Conservation (phyloP, 2,888 invertebrate species). For the Podotricha telesiphe region DNA sequence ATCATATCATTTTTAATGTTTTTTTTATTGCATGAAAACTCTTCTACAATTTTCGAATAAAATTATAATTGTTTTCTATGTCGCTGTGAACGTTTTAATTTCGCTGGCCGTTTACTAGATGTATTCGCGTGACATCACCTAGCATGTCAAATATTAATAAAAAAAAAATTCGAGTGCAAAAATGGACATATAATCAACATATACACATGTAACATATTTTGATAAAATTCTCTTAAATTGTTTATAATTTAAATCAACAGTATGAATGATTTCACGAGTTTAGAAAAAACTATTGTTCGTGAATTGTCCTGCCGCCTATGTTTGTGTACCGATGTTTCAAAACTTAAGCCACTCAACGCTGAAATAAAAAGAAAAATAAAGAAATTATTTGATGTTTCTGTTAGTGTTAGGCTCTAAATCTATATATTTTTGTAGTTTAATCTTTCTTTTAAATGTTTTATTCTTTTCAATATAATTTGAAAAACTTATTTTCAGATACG, state of each 20-base stretch:
- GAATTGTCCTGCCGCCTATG: slow-evolving; percentile 77
- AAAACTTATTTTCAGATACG: slow-evolving; percentile 58
- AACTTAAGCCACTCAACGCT: slow-evolving; percentile 72
- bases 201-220: slow-evolving; percentile 41
- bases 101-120: slow-evolving; percentile 20
- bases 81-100: neutral
- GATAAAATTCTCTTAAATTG: slow-evolving; percentile 28
- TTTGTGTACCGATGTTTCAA: slow-evolving; percentile 74
- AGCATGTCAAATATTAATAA: slow-evolving; percentile 57
- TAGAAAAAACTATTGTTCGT: slow-evolving; percentile 76
- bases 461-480: neutral
- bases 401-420: slow-evolving; percentile 50
- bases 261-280: slow-evolving; percentile 74
- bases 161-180: slow-evolving; percentile 59
- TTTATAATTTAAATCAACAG: slow-evolving; percentile 48
- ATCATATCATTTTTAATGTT: neutral
- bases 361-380: slow-evolving; percentile 76
- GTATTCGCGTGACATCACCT: slow-evolving; percentile 15
- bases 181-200: slow-evolving; percentile 50
- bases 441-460: neutral
- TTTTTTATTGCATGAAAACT: slow-evolving; percentile 2
- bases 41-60: neutral
- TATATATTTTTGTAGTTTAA: neutral
- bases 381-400: slow-evolving; percentile 69
- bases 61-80: neutral